Evolutionary conservation across 2,113 vertebrate genomes (phyloP).

Genomic region (Anas platyrhynchos): DNA sequence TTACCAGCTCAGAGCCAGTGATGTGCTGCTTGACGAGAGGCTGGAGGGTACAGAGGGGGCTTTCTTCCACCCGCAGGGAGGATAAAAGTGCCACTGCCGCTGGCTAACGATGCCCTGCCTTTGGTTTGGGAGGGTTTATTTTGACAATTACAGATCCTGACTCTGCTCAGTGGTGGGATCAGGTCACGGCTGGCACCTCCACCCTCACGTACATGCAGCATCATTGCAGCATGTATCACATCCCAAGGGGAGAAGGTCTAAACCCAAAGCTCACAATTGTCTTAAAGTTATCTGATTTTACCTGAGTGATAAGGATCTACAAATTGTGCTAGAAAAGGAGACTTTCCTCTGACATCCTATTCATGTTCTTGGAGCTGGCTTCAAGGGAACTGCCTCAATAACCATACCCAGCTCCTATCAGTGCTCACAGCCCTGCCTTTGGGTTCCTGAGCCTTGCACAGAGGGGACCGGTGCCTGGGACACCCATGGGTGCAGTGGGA

Average conservation of each 20-base stretch:
- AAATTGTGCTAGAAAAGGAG: background rate
- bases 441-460: background rate
- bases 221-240: background rate
- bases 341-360: background rate
- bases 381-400: background rate
- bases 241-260: slow-evolving; percentile 17
- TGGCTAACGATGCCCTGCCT: background rate
- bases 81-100: background rate
- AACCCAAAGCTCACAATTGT: slow-evolving; percentile 50
- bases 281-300: slow-evolving; percentile 30
- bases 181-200: background rate
- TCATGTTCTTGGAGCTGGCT: background rate
- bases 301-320: slow-evolving; percentile 12
- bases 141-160: background rate
- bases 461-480: background rate
- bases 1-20: background rate
- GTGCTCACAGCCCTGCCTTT: background rate
- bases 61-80: background rate
- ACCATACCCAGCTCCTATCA: background rate
- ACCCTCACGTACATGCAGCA: background rate
- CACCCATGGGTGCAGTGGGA: no score
- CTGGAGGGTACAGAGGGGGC: slow-evolving; percentile 22
- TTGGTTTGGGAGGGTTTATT: background rate
- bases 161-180: background rate
- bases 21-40: background rate